A percentile compares a stretch with the other conserved stretches of the same genome.
These are phyloP conservation scores for Oreochromis tanganicae DNA, from an alignment of 2,113 vertebrate genomes.

Conservation along the genomic window DNA sequence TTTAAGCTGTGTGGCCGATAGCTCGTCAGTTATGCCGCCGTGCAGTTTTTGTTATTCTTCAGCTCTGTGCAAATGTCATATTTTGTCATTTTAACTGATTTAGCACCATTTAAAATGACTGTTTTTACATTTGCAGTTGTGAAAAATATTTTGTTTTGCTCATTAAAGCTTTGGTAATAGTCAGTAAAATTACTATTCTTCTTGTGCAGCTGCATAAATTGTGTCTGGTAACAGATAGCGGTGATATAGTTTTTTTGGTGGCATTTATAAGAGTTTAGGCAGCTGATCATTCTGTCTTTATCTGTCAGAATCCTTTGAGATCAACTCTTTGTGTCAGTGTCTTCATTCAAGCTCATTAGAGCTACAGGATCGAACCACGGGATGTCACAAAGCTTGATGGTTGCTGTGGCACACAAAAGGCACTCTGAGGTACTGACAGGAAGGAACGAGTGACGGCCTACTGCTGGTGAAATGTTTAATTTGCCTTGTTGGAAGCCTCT, in stretches of 20 bases:
- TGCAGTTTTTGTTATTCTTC: neutral
- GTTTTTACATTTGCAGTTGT: neutral
- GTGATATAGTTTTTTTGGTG: fast-evolving
- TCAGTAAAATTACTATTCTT: neutral
- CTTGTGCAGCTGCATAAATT: neutral
- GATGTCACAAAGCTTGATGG: neutral
- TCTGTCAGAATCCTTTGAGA: neutral
- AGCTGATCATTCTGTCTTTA: neutral
- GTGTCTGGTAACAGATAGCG: fast-evolving
- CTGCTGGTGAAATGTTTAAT: neutral
- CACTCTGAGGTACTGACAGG: neutral
- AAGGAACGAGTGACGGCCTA: neutral
- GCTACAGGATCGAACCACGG: neutral
- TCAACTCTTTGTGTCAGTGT: neutral
- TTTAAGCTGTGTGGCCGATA: fast-evolving
- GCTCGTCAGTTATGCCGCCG: neutral
- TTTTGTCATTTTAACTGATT: neutral
- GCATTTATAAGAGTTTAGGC: neutral
- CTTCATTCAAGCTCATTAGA: neutral
- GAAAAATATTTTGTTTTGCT: neutral
- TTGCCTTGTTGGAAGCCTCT: neutral
- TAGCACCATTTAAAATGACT: neutral
- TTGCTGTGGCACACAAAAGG: neutral
- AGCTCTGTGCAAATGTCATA: neutral
- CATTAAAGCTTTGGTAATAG: neutral